These are phyloP conservation scores for Cryptoprocta ferox DNA, from an alignment of 2,797 vertebrate genomes.

Conservation along the genomic window DNA sequence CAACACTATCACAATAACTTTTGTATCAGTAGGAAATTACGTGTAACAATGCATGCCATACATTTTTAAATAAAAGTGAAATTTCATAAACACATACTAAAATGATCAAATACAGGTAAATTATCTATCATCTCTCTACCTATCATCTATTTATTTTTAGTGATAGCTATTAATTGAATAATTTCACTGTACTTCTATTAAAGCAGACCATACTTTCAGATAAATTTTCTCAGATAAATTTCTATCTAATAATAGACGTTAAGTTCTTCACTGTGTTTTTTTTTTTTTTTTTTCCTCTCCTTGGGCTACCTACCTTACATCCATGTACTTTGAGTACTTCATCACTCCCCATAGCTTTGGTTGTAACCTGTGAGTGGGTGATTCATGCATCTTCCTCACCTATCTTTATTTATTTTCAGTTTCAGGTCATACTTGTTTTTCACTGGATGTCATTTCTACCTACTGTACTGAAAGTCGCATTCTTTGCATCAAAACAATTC, in stretches of 20 bases:
- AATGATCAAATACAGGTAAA: not conserved
- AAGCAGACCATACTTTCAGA: not conserved
- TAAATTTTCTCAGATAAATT: not conserved
- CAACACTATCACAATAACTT: not conserved
- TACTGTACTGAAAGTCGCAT: not conserved
- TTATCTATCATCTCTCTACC: not conserved
- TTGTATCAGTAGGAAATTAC: not conserved
- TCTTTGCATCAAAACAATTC: not conserved
- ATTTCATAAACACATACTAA: not conserved
- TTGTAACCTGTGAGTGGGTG: not conserved
- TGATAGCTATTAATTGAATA: not conserved
- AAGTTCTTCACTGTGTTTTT: not conserved
- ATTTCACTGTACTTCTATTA: not conserved
- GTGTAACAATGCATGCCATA: not conserved
- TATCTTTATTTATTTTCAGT: not conserved
- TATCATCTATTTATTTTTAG: not conserved
- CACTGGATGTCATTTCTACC: not conserved
- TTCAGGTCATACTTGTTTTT: not conserved
- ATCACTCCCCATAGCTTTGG: not conserved
- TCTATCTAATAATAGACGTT: not conserved
- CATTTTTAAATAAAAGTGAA: not conserved
- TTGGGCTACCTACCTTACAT: not conserved
- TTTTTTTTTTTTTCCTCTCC: not conserved
- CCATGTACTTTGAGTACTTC: not conserved
- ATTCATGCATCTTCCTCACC: not conserved